Evolutionary conservation across 2,113 vertebrate species (phyloP), one percentile per base, ranked within the genome.

Genomic region (Triplophysa rosa): DNA sequence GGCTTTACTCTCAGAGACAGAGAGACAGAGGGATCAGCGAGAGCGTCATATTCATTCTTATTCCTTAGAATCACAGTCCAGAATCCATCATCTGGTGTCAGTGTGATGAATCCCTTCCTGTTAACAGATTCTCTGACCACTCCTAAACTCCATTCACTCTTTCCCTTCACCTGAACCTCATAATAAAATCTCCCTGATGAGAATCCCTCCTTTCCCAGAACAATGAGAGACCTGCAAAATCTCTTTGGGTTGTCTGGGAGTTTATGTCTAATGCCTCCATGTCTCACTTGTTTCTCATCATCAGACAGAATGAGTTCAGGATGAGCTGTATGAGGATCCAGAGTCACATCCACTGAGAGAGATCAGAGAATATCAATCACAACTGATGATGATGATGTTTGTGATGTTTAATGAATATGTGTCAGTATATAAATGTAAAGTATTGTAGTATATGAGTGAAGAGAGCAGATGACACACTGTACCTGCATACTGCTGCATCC

Each of bases 271-370:
- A 58, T n/a, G 54, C 21, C 9, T 66, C 33, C 54, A 58, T 5
- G 0, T 66, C 19, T 68, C 42, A 68, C 67, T 68, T 49, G 67
- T 68, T 68, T 68, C 24, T 23, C 8, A 49, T 68, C 45, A 49
- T 47, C 66, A 67, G 66, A 67, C n/a, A 67, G 11, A 1, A 14
- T 67, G 40, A 47, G 21, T 0, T 24, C 0, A 4, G n/a, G 21
- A 23, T 67, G n/a, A 47, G 40, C 66, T 67, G 66, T 67, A 24
- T 67, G 21, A 67, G 66, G 40, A 67, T 67, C 66, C 40, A 67
- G 66, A 45, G 40, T 67, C 66, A 67, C 66, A 47, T 67, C 66
- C 66, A 67, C 66, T 67, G 66, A 67, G n/a, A 47, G 42, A 52
- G 42, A 52, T 49, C 42, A 68, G 13, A 49, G 42, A 68, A 68